phyloP scores from a whole-genome alignment of 2,797 vertebrate genomes.

The Ara ararauna region DNA sequence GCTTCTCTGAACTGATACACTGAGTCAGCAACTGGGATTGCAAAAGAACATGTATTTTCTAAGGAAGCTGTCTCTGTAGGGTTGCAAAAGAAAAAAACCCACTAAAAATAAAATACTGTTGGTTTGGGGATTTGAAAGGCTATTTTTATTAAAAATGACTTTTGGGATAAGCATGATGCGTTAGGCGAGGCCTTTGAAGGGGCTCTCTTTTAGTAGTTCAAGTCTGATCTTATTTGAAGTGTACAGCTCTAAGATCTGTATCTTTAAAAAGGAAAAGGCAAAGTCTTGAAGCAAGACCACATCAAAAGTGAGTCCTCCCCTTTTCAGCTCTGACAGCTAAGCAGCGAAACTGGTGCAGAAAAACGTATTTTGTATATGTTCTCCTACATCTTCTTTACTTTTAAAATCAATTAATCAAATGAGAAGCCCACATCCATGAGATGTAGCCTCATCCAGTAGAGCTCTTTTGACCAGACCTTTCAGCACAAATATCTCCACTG shows the following conservation, averaged over 20 bases:
- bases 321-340: not conserved
- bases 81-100: not conserved
- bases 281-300: not conserved
- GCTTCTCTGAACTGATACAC: not conserved
- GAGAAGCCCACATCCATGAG: rapidly evolving
- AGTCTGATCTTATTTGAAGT: not conserved
- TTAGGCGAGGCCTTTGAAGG: not conserved
- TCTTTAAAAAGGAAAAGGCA: not conserved
- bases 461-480: not conserved
- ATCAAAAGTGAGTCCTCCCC: not conserved
- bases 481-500: not conserved
- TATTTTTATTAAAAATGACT: not conserved
- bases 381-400: not conserved
- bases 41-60: not conserved
- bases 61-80: not conserved
- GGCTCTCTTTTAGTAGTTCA: not conserved
- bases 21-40: not conserved
- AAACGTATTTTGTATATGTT: not conserved
- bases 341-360: not conserved
- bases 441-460: not conserved
- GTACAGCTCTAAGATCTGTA: not conserved
- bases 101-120: not conserved
- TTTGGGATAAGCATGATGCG: not conserved
- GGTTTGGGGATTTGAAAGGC: not conserved
- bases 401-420: not conserved